Base-by-base conservation (phyloP, 1,140 invertebrate species). In the Papilio aristodemus region DNA sequence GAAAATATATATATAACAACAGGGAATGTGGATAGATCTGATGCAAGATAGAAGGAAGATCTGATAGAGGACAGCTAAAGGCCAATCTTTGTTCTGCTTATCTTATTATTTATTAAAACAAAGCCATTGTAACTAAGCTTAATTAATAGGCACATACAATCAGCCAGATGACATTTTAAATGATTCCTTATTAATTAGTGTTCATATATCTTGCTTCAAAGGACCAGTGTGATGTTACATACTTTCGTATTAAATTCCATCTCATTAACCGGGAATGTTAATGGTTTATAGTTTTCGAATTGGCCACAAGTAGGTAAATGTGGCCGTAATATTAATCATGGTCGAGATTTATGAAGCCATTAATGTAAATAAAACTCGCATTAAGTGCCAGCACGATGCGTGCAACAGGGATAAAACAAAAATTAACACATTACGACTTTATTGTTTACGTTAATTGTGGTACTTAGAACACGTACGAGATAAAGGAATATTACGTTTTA, bases 401-500 rank as follows among this genome's bases (percentile, higher is more conserved):
- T 41, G 4, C 17, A 60, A n/a, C 6, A 19, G 14, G 1, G 38
- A 11, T 17, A 13, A 63, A 19, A 43, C 14, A 25, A 27, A 43
- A 43, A 62, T 57, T 57, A 59, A 59, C 36, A 37, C 32, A 8
- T 22, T 22, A 27, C 54, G 25, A 57, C 19, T 57, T 25, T 57
- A 57, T 4, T 57, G 10, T 8, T 57, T 57, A 17, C 17, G 22
- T 25, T 22, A 57, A 25, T n/a, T 25, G 10, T 57, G n/a, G 0
- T 57, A 50, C 7, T 9, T 32, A 50, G n/a, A 3, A 57, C 22
- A 57, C 11, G 25, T 25, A 57, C 50, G 36, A 25, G 19, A 63
- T 37, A 69, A 62, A 13, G 54, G 67, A 68, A 25, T 22, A 39
- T 68, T 38, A 39, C 14, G 41, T 43, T 58, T 69, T 32, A 32